Evolutionary conservation across 2,797 vertebrate species (phyloP).

Genomic region (Pampus argenteus): DNA sequence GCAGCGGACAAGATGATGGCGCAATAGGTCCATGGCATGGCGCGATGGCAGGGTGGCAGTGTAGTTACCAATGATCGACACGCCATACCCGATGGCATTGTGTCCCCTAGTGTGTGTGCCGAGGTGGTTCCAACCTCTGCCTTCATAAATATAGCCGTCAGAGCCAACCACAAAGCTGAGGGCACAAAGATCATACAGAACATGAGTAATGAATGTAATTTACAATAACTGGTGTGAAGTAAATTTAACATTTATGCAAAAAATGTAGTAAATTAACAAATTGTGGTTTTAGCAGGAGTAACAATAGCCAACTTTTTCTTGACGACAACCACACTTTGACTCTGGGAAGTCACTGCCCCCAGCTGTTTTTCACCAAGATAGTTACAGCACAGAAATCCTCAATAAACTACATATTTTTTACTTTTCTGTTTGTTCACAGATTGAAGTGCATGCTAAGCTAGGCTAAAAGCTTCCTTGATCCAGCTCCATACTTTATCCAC

Average conservation of each 20-base stretch:
- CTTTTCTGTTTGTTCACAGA: too few relatives aligned
- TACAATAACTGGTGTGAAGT: background rate
- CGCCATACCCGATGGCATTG: slow-evolving; percentile 86
- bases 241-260: background rate
- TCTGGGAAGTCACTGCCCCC: too few relatives aligned
- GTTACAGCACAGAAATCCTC: too few relatives aligned
- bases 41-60: slow-evolving; percentile 74
- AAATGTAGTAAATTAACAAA: too few relatives aligned
- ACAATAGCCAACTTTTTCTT: too few relatives aligned
- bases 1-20: slow-evolving; percentile 81
- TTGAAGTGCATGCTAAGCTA: background rate
- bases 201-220: background rate
- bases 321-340: too few relatives aligned
- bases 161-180: slow-evolving; percentile 91
- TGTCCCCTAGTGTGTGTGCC: slow-evolving; percentile 88
- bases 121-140: slow-evolving; percentile 86
- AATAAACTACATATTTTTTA: too few relatives aligned
- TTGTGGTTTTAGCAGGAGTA: too few relatives aligned
- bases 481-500: background rate
- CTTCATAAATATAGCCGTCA: slow-evolving; percentile 92
- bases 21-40: slow-evolving; percentile 77
- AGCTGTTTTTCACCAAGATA: too few relatives aligned
- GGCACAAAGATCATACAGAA: background rate
- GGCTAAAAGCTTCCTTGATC: background rate
- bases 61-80: slow-evolving; percentile 91